Percentiles rank a stretch among this genome's conserved stretches.
Evolutionary conservation across 2,888 invertebrate genomes (phyloP).

Genomic region (Lithophane semibrunnea): DNA sequence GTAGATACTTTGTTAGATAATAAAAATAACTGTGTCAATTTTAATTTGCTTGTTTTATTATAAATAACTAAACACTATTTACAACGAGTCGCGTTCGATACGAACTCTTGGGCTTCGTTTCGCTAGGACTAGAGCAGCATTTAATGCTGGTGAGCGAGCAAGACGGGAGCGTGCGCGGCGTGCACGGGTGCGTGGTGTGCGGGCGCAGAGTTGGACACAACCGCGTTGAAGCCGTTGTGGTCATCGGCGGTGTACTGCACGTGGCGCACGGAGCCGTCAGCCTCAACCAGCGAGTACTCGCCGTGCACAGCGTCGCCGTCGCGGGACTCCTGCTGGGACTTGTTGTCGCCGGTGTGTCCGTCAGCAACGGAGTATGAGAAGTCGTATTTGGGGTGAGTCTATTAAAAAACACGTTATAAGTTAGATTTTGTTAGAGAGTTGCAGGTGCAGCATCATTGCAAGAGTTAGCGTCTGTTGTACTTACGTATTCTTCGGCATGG

Average conservation of each 20-base stretch:
- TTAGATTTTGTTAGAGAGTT: conserved; percentile 1
- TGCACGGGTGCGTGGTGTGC: conserved; percentile 73
- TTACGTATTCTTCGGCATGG: conserved; percentile 80
- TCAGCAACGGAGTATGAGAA: conserved; percentile 91
- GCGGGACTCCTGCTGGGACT: conserved; percentile 90
- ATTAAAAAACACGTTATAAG: conserved; percentile 33
- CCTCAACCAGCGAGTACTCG: conserved; percentile 84
- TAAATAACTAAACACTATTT: conserved; percentile 58
- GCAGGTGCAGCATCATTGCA: not conserved
- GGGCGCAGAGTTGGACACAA: conserved; percentile 84
- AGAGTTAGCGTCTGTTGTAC: conserved; percentile 50
- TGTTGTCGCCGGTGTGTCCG: conserved; percentile 91
- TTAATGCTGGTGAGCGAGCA: conserved; percentile 76
- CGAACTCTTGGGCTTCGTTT: conserved; percentile 24
- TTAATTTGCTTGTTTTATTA: conserved; percentile 50
- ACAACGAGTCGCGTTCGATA: conserved; percentile 45
- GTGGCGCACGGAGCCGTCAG: conserved; percentile 89
- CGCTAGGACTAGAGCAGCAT: conserved; percentile 16
- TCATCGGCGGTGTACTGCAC: conserved; percentile 90
- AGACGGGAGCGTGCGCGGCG: conserved; percentile 67
- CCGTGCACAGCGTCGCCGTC: conserved; percentile 92
- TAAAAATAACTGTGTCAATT: not conserved
- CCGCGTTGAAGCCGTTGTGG: conserved; percentile 88
- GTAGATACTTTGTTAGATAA: not conserved
- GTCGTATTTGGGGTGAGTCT: conserved; percentile 91